Evolutionary conservation across 1,140 invertebrate genomes (phyloP), one percentile per base, ranked within the genome.

Genomic region (Drosophila mojavensis): DNA sequence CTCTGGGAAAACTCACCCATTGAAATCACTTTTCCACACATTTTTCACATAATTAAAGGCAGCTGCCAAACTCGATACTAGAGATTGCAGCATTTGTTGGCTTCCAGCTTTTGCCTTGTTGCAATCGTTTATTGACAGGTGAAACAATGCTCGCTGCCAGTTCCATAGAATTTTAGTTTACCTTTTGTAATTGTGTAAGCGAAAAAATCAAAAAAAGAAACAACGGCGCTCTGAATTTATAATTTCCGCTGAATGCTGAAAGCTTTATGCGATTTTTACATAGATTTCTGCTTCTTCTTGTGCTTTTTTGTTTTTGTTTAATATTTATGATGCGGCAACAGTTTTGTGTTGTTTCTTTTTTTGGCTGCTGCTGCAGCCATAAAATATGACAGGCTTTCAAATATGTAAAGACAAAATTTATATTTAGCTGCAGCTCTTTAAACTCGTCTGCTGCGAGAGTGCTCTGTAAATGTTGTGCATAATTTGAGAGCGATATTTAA

Each of bases 321-420:
- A 26, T 45, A 83, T 83, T 83, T 83, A 83, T 85, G 81, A 77
- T 58, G 64, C 64, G 72, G 68, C 80, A 67, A 81, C 56, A 56
- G 64, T 45, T 77, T 67, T 72, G 15, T 48, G 20, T 48, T 48
- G 4, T 48, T 24, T 6, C 24, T 24, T 24, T 66, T 54, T 60
- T 30, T 56, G 24, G 33, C 33, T 20, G 15, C 15, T 43, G 11
- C 41, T 10, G 11, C 17, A 11, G 59, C 72, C 50, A 77, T 84
- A 75, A 83, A 84, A 85, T 85, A 81, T 85, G 77, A 73, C 68
- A 55, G 74, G 61, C 63, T 74, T 84, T 74, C 66, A 41, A 15
- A 15, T 45, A 7, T 50, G 33, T 36, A 39, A 36, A 53, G 28
- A 66, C n/a, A 17, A 17, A 47, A 47, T 47, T 17, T 47, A 15